phyloP scores from a whole-genome alignment of 2,888 invertebrate genomes.

The Electrophaes corylata region DNA sequence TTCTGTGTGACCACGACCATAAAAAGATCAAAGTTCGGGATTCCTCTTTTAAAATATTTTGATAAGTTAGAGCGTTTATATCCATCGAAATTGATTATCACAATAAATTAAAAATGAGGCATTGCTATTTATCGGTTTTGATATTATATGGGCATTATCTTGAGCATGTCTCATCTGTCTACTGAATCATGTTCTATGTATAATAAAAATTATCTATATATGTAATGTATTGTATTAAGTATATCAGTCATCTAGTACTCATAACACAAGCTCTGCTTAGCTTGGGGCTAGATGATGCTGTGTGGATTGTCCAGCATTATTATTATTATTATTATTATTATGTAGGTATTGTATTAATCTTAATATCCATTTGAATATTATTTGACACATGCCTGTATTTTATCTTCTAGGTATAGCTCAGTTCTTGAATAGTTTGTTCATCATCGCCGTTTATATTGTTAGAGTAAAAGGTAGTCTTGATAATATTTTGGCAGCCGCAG shows the following conservation, averaged over 20 bases:
- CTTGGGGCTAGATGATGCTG: too few relatives aligned
- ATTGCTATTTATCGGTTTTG: constrained; percentile 42
- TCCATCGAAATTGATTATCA: constrained; percentile 49
- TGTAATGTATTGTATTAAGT: too few relatives aligned
- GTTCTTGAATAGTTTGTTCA: too few relatives aligned
- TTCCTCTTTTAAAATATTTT: constrained; percentile 56
- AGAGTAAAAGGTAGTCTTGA: neutral
- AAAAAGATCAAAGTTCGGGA: constrained; percentile 65
- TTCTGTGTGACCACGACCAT: constrained; percentile 2
- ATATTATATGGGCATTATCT: constrained; percentile 36
- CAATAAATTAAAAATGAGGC: constrained; percentile 41
- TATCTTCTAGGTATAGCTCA: neutral
- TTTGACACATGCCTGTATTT: neutral
- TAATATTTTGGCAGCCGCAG: neutral
- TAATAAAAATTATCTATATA: too few relatives aligned
- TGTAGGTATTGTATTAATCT: too few relatives aligned
- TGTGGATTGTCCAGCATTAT: too few relatives aligned
- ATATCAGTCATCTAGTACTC: too few relatives aligned
- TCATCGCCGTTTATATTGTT: too few relatives aligned
- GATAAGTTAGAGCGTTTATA: constrained; percentile 46
- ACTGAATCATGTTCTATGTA: constrained; percentile 37
- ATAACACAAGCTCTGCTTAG: too few relatives aligned
- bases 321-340: too few relatives aligned
- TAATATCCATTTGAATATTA: constrained; percentile 23
- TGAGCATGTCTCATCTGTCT: constrained; percentile 34